phyloP scores from a whole-genome alignment of 1,140 invertebrate species.

The Sinella curviseta region DNA sequence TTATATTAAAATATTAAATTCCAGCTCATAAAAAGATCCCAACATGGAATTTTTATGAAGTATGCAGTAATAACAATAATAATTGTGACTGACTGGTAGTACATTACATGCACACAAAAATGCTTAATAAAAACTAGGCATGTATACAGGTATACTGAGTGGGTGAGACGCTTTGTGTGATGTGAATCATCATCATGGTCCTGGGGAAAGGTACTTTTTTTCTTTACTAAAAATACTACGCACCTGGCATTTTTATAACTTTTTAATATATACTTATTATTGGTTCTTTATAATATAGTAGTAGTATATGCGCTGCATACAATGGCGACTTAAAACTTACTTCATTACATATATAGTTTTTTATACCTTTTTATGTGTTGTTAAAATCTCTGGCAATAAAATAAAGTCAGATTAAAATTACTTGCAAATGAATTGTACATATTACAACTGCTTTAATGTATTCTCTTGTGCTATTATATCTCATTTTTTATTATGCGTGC shows the following conservation, averaged over 20 bases:
- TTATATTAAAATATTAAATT: slow-evolving; percentile 22
- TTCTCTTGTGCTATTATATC: too few species aligned
- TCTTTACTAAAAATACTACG: background rate
- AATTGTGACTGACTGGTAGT: background rate
- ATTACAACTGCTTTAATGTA: too few species aligned
- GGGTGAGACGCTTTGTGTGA: background rate
- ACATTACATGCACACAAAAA: background rate
- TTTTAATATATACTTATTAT: slow-evolving; percentile 8
- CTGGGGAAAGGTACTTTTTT: background rate
- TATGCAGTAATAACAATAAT: background rate
- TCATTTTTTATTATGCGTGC: too few species aligned
- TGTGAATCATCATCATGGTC: background rate
- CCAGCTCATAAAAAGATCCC: slow-evolving; percentile 22
- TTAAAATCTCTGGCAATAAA: too few species aligned
- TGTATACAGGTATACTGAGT: background rate
- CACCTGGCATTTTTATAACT: slow-evolving; percentile 19
- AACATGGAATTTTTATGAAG: slow-evolving; percentile 8
- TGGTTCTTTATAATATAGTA: background rate
- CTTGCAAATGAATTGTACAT: too few species aligned
- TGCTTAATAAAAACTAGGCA: background rate
- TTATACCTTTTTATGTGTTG: too few species aligned
- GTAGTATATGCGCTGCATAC: background rate
- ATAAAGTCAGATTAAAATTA: too few species aligned
- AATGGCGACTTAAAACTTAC: background rate
- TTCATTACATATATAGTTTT: too few species aligned